Conservation (phyloP, 2,888 invertebrate genomes). For the Acrobasis consociella region DNA sequence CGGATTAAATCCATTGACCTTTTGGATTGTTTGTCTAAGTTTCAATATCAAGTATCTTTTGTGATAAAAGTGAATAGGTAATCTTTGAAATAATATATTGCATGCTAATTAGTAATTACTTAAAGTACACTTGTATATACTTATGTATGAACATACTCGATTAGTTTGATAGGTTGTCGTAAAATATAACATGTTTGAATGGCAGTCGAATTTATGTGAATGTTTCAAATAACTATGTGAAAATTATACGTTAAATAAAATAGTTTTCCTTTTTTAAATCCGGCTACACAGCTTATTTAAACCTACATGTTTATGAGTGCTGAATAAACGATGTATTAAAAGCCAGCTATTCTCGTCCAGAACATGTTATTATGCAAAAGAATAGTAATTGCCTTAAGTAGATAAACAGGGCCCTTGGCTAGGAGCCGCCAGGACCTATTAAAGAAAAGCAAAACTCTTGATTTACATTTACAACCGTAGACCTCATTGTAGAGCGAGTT, state of each 20-base stretch:
- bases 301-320: not conserved
- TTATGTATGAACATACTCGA: too few species aligned
- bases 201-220: too few species aligned
- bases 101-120: too few species aligned
- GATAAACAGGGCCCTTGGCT: constrained; percentile 16
- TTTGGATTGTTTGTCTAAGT: not conserved
- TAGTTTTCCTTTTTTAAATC: not conserved
- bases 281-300: not conserved
- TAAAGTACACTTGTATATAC: too few species aligned
- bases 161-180: too few species aligned
- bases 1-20: constrained; percentile 1
- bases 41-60: too few species aligned
- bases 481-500: constrained; percentile 9
- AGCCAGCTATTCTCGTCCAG: constrained; percentile 16
- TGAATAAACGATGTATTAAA: constrained; percentile 15
- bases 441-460: constrained; percentile 17
- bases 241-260: not conserved
- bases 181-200: too few species aligned
- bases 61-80: too few species aligned
- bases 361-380: constrained; percentile 21
- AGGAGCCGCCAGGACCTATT: constrained; percentile 16
- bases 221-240: too few species aligned
- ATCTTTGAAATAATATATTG: too few species aligned
- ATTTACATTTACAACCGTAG: constrained; percentile 1
- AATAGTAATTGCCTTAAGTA: constrained; percentile 18